Base-by-base conservation (phyloP, 2,797 vertebrate species). In the Tangara arthus region DNA sequence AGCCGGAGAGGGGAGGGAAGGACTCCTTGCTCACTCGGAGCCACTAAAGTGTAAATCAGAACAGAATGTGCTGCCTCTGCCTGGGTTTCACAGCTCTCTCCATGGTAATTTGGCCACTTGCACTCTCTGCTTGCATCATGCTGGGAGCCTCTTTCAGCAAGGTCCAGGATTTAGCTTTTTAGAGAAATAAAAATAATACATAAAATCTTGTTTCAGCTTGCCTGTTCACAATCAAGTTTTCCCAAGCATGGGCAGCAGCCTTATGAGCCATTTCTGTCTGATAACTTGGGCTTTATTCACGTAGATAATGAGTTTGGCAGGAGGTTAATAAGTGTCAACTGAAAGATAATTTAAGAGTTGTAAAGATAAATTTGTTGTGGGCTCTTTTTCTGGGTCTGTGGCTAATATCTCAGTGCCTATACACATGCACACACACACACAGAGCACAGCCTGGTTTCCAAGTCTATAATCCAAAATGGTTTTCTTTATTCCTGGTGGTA, bases 311-410 rank as follows among this genome's bases (percentile, higher is more conserved):
- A 97, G 93, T 97, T 95, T 97, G 95, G 95, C 95, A 94, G 95
- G 87, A 97, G 96, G 95, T 97, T 97, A 97, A 95, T 97, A 96
- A 96, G 94, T 95, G 95, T 91, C 96, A 96, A 89, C 95, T 57
- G 91, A 91, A 96, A 97, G 94, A 95, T 94, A 94, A 96, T 96
- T 96, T 93, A 89, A 63, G 91, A 97, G 95, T 94, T 95, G 93
- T 93, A 97, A 93, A 97, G 96, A 97, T 94, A 96, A 94, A 96
- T 93, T 82, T 95, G 95, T 90, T 96, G 92, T 81, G 72, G 1
- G 32, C 73, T 90, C 80, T 69, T 81, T 91, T 75, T 57, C 89
- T 34, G 60, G 39, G 35, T 28, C 41, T 64, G 79, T 47, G 89
- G 61, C n/a, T 76, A 22, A 75, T 71, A 82, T 47, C 87, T 90